These are phyloP conservation scores for Sparidentex hasta DNA, from an alignment of 2,797 vertebrate species.

Conservation along the genomic window DNA sequence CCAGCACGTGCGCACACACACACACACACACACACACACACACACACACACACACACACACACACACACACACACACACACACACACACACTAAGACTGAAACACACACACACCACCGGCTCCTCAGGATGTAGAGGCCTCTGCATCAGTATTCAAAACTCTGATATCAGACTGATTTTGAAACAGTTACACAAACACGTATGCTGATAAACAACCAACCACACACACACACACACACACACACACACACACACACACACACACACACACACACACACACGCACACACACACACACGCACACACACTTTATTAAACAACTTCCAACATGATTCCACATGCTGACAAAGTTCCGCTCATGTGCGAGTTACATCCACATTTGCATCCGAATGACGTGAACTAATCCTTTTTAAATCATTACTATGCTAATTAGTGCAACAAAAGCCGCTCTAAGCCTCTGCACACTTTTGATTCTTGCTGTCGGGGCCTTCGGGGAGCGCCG, in stretches of 20 bases:
- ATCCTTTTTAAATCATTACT: conserved; percentile 68
- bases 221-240: neutral
- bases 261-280: neutral
- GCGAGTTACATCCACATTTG: conserved; percentile 49
- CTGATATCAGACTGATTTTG: neutral
- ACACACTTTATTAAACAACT: neutral
- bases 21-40: conserved; percentile 12
- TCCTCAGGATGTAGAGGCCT: neutral
- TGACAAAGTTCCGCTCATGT: neutral
- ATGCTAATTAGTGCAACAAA: conserved; percentile 70
- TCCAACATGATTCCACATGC: conserved; percentile 15
- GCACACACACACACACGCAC: neutral
- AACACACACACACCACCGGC: neutral
- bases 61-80: conserved; percentile 1
- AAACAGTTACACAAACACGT: no score
- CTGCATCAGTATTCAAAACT: conserved; percentile 3
- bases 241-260: neutral
- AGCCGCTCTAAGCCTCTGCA: conserved; percentile 36
- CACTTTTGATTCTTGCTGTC: conserved; percentile 31
- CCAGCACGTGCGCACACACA: neutral
- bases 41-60: conserved; percentile 16
- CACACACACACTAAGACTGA: conserved; percentile 14
- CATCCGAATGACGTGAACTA: conserved; percentile 41
- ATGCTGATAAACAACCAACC: no score
- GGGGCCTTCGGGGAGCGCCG: conserved; percentile 16